These are phyloP conservation scores for Elgonia sp. DNA, from an alignment of 2,888 invertebrate species.

Conservation along the genomic window DNA sequence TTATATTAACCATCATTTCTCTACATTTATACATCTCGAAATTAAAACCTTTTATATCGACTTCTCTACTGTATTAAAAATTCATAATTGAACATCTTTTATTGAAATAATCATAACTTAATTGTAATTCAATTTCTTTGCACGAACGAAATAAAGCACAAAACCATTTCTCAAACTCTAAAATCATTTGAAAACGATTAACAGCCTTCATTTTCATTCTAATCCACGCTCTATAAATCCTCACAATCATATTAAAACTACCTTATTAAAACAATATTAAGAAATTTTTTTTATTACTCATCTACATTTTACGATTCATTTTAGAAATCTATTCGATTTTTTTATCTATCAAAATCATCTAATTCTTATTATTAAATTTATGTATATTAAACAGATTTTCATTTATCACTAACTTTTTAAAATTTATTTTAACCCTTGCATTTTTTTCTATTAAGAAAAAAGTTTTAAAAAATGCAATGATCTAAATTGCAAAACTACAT, in stretches of 20 bases:
- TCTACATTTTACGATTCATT: constrained; percentile 4
- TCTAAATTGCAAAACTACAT: no score
- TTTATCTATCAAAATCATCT: no score
- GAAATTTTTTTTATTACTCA: background rate
- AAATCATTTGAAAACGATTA: constrained; percentile 25
- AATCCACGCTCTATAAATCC: constrained; percentile 10
- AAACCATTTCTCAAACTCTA: background rate
- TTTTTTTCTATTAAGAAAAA: no score
- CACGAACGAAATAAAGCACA: background rate
- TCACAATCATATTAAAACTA: background rate
- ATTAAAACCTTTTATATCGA: no score
- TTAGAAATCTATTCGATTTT: background rate
- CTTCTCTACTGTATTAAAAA: background rate
- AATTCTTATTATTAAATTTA: no score
- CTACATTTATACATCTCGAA: no score
- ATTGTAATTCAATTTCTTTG: background rate
- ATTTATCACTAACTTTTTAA: no score
- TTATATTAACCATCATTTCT: background rate
- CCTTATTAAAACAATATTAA: background rate
- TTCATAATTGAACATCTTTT: background rate
- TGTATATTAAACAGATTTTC: no score
- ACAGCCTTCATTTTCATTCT: constrained; percentile 2
- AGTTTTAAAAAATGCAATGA: no score
- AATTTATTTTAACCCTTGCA: no score
- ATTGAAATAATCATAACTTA: background rate